A percentile compares a stretch with the other conserved stretches of the same genome.
Conservation (phyloP, 2,797 vertebrate genomes). For the Anomalospiza imberbis region DNA sequence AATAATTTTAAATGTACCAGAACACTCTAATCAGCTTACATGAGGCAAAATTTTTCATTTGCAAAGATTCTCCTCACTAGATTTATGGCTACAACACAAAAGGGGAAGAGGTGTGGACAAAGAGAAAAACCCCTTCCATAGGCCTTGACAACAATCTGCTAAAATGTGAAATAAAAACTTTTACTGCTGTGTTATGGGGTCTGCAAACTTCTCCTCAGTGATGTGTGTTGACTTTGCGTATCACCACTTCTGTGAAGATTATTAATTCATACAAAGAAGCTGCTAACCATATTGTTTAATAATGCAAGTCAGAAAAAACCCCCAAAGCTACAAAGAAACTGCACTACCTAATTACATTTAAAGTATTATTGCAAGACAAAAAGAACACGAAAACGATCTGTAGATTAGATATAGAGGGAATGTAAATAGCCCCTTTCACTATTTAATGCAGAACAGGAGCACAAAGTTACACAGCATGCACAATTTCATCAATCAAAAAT, state of each 20-base stretch:
- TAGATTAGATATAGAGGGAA: background rate
- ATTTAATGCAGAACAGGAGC: background rate
- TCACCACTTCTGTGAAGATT: background rate
- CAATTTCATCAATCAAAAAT: background rate
- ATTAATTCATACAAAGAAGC: background rate
- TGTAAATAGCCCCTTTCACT: background rate
- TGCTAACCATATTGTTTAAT: background rate
- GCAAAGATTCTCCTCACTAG: background rate
- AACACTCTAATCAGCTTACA: background rate
- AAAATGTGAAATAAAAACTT: background rate
- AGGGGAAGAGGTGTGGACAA: background rate
- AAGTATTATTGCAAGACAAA: background rate
- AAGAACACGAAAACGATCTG: background rate
- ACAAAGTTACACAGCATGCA: rapidly evolving
- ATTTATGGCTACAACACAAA: background rate
- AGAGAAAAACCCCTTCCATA: background rate
- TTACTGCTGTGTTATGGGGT: background rate
- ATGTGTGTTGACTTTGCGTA: background rate
- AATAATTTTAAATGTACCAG: background rate
- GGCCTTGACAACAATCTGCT: background rate
- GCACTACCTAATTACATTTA: background rate
- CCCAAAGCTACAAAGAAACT: background rate
- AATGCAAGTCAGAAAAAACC: background rate
- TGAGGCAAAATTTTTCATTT: background rate
- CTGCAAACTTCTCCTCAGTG: background rate